A percentile compares a stretch with the other conserved stretches of the same genome.
These are phyloP conservation scores for Ctenodactylus gundi DNA, from an alignment of 2,113 vertebrate species.

Conservation along the genomic window DNA sequence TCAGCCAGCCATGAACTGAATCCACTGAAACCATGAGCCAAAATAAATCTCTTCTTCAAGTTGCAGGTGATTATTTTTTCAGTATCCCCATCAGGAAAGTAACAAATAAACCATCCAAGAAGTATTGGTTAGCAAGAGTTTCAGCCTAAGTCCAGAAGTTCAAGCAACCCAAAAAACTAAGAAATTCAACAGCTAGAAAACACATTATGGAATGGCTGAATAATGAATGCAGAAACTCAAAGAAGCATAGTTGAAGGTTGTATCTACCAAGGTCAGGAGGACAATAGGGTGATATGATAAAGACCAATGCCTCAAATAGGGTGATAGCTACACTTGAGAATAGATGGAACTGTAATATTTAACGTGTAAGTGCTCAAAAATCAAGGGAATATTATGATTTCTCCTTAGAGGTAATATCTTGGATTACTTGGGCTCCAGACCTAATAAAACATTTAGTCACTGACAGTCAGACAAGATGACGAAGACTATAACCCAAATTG, in stretches of 20 bases:
- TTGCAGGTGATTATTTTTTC: no score
- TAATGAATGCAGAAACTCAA: background rate
- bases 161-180: background rate
- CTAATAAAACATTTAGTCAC: background rate
- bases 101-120: background rate
- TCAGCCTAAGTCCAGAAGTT: background rate
- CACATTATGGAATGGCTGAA: background rate
- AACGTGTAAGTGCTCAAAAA: background rate
- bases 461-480: background rate
- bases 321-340: background rate
- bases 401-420: background rate
- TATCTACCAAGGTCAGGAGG: background rate
- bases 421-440: background rate
- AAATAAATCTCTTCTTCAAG: no score
- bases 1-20: no score
- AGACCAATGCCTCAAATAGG: background rate
- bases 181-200: background rate
- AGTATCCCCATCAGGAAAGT: no score
- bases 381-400: background rate
- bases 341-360: background rate
- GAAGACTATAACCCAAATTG: background rate
- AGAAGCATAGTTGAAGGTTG: background rate
- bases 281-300: background rate
- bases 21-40: no score
- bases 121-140: background rate